Percentiles rank a stretch among this genome's conserved stretches.
Conservation (phyloP, 2,113 vertebrate genomes). For the Illadopsis cleaveri region DNA sequence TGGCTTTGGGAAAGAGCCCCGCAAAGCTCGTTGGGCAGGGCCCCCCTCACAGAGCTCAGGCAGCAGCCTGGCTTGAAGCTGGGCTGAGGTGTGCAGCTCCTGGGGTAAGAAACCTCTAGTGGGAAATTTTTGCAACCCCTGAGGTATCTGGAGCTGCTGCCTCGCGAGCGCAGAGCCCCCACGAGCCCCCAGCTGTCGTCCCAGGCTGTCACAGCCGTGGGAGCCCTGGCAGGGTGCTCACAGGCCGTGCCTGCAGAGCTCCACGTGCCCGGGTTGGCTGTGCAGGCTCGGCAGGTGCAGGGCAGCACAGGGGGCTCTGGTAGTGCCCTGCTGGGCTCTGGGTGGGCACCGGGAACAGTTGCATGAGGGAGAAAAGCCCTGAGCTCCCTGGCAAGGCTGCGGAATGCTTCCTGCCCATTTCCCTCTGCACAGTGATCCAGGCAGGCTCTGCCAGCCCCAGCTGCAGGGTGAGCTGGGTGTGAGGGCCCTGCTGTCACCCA, state of each 20-base stretch:
- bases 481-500: neutral
- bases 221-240: neutral
- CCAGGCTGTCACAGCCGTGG: rapidly evolving
- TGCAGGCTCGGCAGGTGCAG: rapidly evolving
- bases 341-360: neutral
- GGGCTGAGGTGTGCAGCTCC: neutral
- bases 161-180: rapidly evolving
- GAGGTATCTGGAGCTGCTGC: neutral
- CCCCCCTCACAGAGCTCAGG: neutral
- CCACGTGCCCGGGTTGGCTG: rapidly evolving
- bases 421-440: neutral
- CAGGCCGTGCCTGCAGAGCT: neutral
- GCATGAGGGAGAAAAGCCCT: neutral
- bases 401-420: neutral
- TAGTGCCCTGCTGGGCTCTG: rapidly evolving
- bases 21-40: neutral
- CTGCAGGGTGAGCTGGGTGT: rapidly evolving
- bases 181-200: neutral
- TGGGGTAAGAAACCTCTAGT: neutral
- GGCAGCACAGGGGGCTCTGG: neutral
- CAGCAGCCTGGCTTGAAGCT: neutral
- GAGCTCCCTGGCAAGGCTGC: neutral
- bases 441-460: neutral
- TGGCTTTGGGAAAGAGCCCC: neutral
- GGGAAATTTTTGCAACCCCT: neutral